Evolutionary conservation across 1,140 invertebrate genomes (phyloP), one percentile per base, ranked within the genome.

Genomic region (Rhyacophila brunnea): DNA sequence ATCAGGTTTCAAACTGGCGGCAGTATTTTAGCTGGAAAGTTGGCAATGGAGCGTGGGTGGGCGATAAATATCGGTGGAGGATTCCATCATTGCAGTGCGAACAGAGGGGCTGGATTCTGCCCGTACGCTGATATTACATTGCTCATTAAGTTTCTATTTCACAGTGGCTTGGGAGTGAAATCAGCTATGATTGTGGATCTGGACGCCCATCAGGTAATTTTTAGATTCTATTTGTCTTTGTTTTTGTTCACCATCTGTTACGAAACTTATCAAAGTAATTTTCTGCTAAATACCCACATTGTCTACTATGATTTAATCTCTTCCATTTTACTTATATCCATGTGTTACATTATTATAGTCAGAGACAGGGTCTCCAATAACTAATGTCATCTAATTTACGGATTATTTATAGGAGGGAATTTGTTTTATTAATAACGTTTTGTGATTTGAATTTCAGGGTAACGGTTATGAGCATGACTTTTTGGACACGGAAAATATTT

Each of bases 41-140:
- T 95, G 51, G 91, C 92, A 1, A 44, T 93, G 32, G 85, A 92
- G 59, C 69, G 86, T 42, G 90, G 90, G 0, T 95, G 91, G 91
- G 85, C 91, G 0, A 90, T 95, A 34, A 95, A 95, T 72, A 82
- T 95, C n/a, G 92, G 92, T 3, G 92, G 92, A 32, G 92, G 92
- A 2, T 92, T 92, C 70, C 89, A 92, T 73, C 92, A 94, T 70
- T 92, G 90, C 71, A 86, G 84, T 56, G 77, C 81, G 2, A 74
- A 84, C 32, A 76, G 77, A 58, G 91, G 91, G 1, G 91, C 89
- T 4, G 92, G 92, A 2, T 95, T 95, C 74, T 95, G 92, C 79
- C 83, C 88, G 1, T 95, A 94, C 74, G 92, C 92, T 6, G 92
- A 94, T 71, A 93, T 95, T 32, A 91, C 90, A 1, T 70, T 94